phyloP scores from a whole-genome alignment of 2,888 invertebrate genomes.

The Spisula solida region DNA sequence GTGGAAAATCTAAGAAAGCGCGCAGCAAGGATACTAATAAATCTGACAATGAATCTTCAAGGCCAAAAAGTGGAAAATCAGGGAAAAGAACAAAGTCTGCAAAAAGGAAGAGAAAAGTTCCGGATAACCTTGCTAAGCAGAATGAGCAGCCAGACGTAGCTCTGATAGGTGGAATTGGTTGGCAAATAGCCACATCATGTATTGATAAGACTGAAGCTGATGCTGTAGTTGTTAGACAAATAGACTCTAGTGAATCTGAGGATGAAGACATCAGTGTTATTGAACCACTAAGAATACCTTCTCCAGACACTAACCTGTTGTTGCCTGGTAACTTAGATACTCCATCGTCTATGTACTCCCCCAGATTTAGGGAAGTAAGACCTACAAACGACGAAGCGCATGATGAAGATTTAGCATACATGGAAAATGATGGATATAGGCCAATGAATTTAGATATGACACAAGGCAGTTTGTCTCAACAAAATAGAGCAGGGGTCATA shows the following conservation, averaged over 20 bases:
- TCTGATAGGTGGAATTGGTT: conserved; percentile 84
- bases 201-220: conserved; percentile 79
- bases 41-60: conserved; percentile 69
- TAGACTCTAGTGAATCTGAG: conserved; percentile 74
- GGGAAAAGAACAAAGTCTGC: conserved; percentile 75
- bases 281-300: conserved; percentile 44
- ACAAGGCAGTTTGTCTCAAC: conserved; percentile 64
- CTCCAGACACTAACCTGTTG: conserved; percentile 50
- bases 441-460: conserved; percentile 83
- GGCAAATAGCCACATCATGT: conserved; percentile 83
- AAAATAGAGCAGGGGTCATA: conserved; percentile 65
- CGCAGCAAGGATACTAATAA: conserved; percentile 75
- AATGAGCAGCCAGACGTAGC: conserved; percentile 80
- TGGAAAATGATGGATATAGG: conserved; percentile 79
- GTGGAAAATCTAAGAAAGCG: conserved; percentile 69
- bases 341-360: conserved; percentile 69
- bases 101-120: conserved; percentile 73
- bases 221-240: conserved; percentile 73
- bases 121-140: conserved; percentile 72
- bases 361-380: conserved; percentile 79
- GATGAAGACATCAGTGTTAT: conserved; percentile 60
- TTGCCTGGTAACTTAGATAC: conserved; percentile 57
- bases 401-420: conserved; percentile 63
- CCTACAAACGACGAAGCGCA: conserved; percentile 34
- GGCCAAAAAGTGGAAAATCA: conserved; percentile 80